These are phyloP conservation scores for Tipula lateralis DNA, from an alignment of 2,888 invertebrate genomes.

Conservation along the genomic window DNA sequence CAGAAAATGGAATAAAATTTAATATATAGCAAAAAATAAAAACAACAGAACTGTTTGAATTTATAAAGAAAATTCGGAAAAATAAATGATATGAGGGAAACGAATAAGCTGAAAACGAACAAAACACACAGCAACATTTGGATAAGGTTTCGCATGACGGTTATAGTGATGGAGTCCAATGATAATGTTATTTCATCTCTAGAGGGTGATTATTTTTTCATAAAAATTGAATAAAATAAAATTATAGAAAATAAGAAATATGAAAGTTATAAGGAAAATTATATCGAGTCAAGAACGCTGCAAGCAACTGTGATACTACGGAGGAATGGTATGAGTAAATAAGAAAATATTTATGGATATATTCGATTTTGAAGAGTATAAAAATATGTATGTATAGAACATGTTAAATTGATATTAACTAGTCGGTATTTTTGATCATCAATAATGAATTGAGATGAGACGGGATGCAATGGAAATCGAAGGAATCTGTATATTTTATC, in stretches of 20 bases:
- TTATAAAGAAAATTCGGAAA: background rate
- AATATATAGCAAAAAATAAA: background rate
- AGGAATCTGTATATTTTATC: background rate
- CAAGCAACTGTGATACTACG: background rate
- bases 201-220: background rate
- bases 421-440: background rate
- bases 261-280: background rate
- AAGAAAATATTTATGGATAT: no score
- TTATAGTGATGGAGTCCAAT: background rate
- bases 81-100: background rate
- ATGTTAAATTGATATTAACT: background rate
- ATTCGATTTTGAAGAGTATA: background rate
- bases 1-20: background rate
- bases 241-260: background rate
- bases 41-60: background rate
- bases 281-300: background rate
- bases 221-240: slow-evolving; percentile 3
- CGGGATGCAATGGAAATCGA: no score
- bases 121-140: background rate
- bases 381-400: background rate
- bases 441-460: background rate
- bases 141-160: background rate
- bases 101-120: background rate
- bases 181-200: slow-evolving; percentile 11
- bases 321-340: no score